A percentile compares a stretch with the other conserved stretches of the same genome.
phyloP scores from a whole-genome alignment of 2,888 invertebrate species.

The Uropetala carovei region DNA sequence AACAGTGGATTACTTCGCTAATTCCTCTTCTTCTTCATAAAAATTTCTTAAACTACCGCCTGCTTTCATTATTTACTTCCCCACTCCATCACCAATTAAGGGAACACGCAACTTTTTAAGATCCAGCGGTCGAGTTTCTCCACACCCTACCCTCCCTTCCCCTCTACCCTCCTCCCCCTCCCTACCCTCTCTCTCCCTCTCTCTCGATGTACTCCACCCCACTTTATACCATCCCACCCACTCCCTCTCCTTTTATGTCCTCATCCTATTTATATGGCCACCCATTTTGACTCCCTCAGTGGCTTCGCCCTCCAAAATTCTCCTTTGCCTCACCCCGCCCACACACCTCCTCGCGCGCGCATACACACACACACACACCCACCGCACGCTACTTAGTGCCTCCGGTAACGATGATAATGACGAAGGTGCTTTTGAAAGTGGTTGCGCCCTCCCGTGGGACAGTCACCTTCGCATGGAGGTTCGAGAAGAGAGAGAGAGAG shows the following conservation, averaged over 20 bases:
- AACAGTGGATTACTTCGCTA: too few relatives aligned
- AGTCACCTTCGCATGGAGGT: not conserved
- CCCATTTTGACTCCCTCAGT: not conserved
- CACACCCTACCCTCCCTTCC: not conserved
- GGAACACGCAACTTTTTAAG: not conserved
- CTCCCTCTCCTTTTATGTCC: not conserved
- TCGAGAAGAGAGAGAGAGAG: not conserved
- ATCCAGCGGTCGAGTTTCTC: conserved; percentile 16
- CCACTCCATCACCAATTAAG: not conserved
- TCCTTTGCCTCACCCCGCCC: not conserved
- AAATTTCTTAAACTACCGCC: not conserved
- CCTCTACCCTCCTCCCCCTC: not conserved
- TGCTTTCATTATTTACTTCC: not conserved
- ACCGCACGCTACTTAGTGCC: conserved; percentile 39
- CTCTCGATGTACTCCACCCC: not conserved
- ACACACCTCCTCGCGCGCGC: not conserved
- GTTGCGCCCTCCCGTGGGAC: not conserved
- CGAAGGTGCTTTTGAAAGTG: conserved; percentile 38
- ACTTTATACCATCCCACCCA: not conserved
- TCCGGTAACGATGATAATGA: conserved; percentile 54
- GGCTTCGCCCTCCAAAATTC: too few relatives aligned
- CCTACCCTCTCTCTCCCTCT: not conserved
- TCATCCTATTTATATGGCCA: not conserved
- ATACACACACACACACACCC: not conserved
- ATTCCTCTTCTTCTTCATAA: not conserved